These are phyloP conservation scores for Carposina sasakii DNA, from an alignment of 1,140 invertebrate genomes.

Conservation along the genomic window DNA sequence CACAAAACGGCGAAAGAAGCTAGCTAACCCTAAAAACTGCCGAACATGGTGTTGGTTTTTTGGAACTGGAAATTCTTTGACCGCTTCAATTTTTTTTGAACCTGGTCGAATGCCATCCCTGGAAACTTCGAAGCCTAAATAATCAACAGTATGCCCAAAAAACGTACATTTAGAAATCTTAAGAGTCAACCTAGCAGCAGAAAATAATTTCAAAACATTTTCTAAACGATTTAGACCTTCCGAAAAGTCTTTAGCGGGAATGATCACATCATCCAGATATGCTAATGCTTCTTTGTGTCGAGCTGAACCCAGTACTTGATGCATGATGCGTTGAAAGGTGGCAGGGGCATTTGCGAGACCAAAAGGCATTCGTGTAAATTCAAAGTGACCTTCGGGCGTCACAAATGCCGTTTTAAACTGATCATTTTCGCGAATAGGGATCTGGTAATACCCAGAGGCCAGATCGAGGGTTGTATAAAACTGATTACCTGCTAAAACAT, in stretches of 20 bases:
- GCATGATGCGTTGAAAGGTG: slow-evolving; percentile 29
- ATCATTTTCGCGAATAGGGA: slow-evolving; percentile 20
- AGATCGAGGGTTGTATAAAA: slow-evolving; percentile 57
- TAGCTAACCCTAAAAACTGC: slow-evolving; percentile 49
- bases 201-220: background rate
- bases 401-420: slow-evolving; percentile 25
- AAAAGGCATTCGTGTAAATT: slow-evolving; percentile 38
- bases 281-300: slow-evolving; percentile 14
- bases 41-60: slow-evolving; percentile 36
- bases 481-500: slow-evolving; percentile 2
- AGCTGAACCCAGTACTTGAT: slow-evolving; percentile 17
- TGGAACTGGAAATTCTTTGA: slow-evolving; percentile 27
- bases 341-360: slow-evolving; percentile 47
- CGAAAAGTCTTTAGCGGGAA: slow-evolving; percentile 19
- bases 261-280: slow-evolving; percentile 29
- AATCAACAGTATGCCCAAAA: slow-evolving; percentile 4
- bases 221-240: slow-evolving; percentile 26
- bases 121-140: slow-evolving; percentile 12
- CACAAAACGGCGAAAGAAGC: slow-evolving; percentile 38
- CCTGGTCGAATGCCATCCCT: slow-evolving; percentile 7
- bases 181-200: background rate
- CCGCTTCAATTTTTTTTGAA: slow-evolving; percentile 18
- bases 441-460: slow-evolving; percentile 27
- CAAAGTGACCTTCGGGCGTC: slow-evolving; percentile 22
- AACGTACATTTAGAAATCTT: slow-evolving; percentile 8